Evolutionary conservation across 2,888 invertebrate genomes (phyloP), one percentile per base, ranked within the genome.

Genomic region (Melangyna quadrimaculata): DNA sequence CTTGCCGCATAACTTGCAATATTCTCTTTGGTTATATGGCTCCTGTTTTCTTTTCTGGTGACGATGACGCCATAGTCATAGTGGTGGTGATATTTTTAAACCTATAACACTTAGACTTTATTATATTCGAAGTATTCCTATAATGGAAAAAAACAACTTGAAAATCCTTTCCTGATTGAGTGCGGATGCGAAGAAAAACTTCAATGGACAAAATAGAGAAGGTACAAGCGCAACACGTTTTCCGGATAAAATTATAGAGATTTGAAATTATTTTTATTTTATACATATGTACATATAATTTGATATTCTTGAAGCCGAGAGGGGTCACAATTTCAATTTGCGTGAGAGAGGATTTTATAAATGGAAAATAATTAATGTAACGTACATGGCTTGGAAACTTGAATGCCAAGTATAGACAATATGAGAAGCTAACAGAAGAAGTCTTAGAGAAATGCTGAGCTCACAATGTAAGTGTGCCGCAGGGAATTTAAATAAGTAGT

Each of bases 201-300:
- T 51, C 14, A 24, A 51, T 27, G 8, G 14, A 27, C 1, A 51
- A 6, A 51, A 14, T 7, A 14, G 5, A 4, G 12, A 35, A 35
- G 32, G 35, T 35, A n/a, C n/a, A 57, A 57, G 32, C 32, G 17
- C 57, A 35, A 35, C 57, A 57, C 57, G 57, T 57, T 57, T 57
- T 19, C 22, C 22, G 57, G 35, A 57, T 57, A 32, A 10, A 19
- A 29, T n/a, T n/a, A 17, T 1, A 5, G 12, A 19, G 12, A 57
- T 12, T 35, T 35, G 3, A 57, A 35, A 32, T 57, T 35, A 22
- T 57, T 35, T 57, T 35, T 6, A 2, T 35, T 35, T 55, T 29
- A n/a, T n/a, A n/a, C n/a, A n/a, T n/a, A n/a, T 22, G 17, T 35
- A 3, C 6, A 27, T 4, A 27, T 27, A 40, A 27, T 55, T 27